Base-by-base conservation (phyloP, 2,888 invertebrate species). In the Drosophila niveifrons region DNA sequence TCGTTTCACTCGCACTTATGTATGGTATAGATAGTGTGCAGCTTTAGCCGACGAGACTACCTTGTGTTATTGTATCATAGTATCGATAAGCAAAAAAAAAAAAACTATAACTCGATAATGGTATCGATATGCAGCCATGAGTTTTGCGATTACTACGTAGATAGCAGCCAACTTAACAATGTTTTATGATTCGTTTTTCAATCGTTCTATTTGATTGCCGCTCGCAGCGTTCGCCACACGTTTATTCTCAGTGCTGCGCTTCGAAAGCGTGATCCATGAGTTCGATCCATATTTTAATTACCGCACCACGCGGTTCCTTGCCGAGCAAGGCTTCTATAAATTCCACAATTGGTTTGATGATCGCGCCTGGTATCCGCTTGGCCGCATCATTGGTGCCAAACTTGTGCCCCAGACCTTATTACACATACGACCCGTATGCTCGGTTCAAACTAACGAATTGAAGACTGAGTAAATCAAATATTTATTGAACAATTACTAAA, bases 281-380 rank as follows among this genome's bases (percentile, higher is more conserved):
- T 99, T 99, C 92, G 99, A 99, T 94, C 99, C 99, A 92, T 99
- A 99, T 99, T 99, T 99, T 93, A 99, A 99, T 93, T 99, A 99
- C 93, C 95, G 99, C 91, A 96, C 99, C 3, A 99, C 99, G 15
- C 98, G 98, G 31, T 98, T 99, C 92, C 99, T 99, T 99, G 99
- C 99, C 36, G 96, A 99, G 92, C 97, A 99, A 96, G 99, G 99
- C 31, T 99, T 98, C 93, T 99, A 99, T 93, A 98, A 99, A 92
- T 99, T 99, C 92, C 94, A 99, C 80, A 99, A 99, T 93, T 99
- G 99, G 99, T 99, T 99, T 92, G 99, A 99, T 93, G 99, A 99
- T 92, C 94, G 99, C 90, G 99, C 99, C 59, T 99, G 99, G 99
- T 99, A 99, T 92, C 99, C 99, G 0, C 93, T 99, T 67, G 92